Evolutionary conservation across 2,888 invertebrate genomes (phyloP).

Genomic region (Drosophila cognata): DNA sequence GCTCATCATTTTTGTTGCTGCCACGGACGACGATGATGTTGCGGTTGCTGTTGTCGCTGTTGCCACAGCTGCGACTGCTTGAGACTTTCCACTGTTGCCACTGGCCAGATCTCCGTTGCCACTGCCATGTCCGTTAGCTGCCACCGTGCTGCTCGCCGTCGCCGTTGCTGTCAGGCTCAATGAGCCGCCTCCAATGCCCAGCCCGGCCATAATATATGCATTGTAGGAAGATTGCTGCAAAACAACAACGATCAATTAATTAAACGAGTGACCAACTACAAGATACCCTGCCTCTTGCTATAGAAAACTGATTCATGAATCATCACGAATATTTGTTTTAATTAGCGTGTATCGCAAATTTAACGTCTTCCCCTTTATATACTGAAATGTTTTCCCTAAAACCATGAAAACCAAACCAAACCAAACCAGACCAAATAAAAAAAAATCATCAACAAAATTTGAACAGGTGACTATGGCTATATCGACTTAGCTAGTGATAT

Average conservation of each 20-base stretch:
- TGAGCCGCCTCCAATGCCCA: constrained; percentile 80
- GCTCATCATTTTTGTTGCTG: constrained; percentile 48
- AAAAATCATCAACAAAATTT: neutral
- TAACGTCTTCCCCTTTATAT: too few species aligned
- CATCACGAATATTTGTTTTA: neutral
- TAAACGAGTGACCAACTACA: neutral
- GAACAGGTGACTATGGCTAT: neutral
- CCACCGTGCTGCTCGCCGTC: constrained; percentile 32
- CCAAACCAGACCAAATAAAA: too few species aligned
- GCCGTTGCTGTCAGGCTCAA: constrained; percentile 56
- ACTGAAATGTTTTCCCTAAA: neutral
- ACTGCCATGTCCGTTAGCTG: constrained; percentile 43
- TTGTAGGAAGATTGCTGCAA: constrained; percentile 80
- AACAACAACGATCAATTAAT: neutral
- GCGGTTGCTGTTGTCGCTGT: constrained; percentile 7
- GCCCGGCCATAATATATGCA: constrained; percentile 79
- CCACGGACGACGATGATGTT: constrained; percentile 11
- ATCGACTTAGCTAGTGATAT: neutral
- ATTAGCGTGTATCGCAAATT: too few species aligned
- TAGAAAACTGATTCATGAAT: neutral
- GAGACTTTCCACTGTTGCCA: constrained; percentile 12
- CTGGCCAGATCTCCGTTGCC: constrained; percentile 43
- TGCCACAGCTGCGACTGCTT: constrained; percentile 11
- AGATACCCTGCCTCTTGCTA: neutral
- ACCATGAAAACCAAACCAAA: neutral